Evolutionary conservation across 2,888 invertebrate genomes (phyloP).

Genomic region (Clunio marinus): DNA sequence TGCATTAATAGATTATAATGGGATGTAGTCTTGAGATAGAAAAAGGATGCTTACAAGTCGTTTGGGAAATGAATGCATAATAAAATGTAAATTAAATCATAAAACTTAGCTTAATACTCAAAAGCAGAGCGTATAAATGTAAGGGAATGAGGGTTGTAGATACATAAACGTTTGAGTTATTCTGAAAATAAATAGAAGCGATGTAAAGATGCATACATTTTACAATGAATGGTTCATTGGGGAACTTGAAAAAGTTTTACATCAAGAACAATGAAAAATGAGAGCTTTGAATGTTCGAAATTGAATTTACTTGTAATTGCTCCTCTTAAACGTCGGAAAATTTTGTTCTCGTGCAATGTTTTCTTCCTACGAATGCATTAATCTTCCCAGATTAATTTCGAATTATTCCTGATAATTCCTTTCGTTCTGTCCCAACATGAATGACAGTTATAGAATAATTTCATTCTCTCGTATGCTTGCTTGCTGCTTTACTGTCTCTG

Average conservation of each 20-base stretch:
- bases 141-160: no score
- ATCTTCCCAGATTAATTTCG: constrained; percentile 35
- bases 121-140: no score
- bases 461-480: background rate
- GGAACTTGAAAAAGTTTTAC: background rate
- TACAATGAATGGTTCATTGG: constrained; percentile 4
- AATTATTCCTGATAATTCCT: background rate
- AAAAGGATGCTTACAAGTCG: no score
- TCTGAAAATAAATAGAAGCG: no score
- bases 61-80: no score
- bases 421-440: background rate
- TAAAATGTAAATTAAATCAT: no score
- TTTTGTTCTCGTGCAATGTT: background rate
- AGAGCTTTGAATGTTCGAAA: constrained; percentile 15
- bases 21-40: no score
- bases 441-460: constrained; percentile 33
- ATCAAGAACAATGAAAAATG: no score
- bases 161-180: no score
- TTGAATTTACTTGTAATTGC: constrained; percentile 36
- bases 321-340: background rate
- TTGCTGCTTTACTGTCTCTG: background rate
- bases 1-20: no score
- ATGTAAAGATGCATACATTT: no score
- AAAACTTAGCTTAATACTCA: no score
- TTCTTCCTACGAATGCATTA: constrained; percentile 18